Percentiles rank a stretch among this genome's conserved stretches.
Conservation (phyloP, 2,888 invertebrate genomes). For the Meiosimyza platycephala region DNA sequence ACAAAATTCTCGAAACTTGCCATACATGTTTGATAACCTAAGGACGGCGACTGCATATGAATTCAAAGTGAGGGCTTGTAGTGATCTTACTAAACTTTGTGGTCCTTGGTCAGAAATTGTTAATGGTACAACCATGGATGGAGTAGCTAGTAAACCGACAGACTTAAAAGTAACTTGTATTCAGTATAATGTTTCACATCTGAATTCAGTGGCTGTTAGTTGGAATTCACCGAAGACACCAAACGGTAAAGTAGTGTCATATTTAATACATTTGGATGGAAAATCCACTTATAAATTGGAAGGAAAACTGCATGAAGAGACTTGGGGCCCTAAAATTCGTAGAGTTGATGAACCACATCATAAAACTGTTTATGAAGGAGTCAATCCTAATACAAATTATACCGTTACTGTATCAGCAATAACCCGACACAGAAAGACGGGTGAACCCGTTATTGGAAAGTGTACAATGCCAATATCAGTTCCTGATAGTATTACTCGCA, state of each 20-base stretch:
- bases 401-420: constrained; percentile 82
- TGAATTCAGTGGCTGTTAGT: constrained; percentile 74
- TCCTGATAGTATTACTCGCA: constrained; percentile 71
- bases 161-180: constrained; percentile 77
- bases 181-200: constrained; percentile 69
- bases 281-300: constrained; percentile 71
- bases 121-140: constrained; percentile 86
- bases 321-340: constrained; percentile 73
- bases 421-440: constrained; percentile 80
- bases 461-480: constrained; percentile 80
- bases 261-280: constrained; percentile 74
- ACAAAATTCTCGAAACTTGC: constrained; percentile 74
- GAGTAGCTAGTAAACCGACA: constrained; percentile 79
- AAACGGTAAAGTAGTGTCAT: constrained; percentile 83
- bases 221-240: constrained; percentile 81
- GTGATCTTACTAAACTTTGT: constrained; percentile 79
- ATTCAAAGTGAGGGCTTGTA: constrained; percentile 85
- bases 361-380: constrained; percentile 72
- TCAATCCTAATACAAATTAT: constrained; percentile 87
- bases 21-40: constrained; percentile 82
- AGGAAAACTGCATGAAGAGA: constrained; percentile 69
- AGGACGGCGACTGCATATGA: constrained; percentile 83
- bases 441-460: constrained; percentile 73
- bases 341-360: constrained; percentile 71
- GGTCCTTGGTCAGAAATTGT: constrained; percentile 82